These are phyloP conservation scores for Luidia sarsii DNA, from an alignment of 53 echinoderm and acorn worm genomes.

Conservation along the genomic window DNA sequence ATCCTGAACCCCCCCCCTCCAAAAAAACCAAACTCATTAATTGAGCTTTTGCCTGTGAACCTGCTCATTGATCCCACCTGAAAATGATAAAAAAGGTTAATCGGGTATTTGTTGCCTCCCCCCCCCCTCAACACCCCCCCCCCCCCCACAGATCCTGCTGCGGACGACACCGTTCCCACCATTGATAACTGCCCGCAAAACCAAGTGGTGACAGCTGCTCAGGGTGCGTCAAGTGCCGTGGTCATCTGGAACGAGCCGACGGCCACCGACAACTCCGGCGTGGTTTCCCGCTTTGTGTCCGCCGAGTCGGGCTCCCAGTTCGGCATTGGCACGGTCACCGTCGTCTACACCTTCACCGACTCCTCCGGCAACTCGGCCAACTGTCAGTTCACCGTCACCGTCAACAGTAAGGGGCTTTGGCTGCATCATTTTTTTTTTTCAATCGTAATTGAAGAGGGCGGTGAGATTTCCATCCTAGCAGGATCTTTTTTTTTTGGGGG, in stretches of 20 bases:
- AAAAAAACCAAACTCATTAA: too few species aligned
- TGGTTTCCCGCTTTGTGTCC: conserved; percentile 5
- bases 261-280: conserved; percentile 60
- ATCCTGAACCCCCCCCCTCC: too few species aligned
- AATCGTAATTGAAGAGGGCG: too few species aligned
- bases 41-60: too few species aligned
- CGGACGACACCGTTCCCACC: conserved; percentile 59
- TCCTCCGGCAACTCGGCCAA: conserved; percentile 47
- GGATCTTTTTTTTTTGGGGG: too few species aligned
- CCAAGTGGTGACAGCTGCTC: conserved; percentile 20
- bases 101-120: not conserved
- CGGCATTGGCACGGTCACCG: conserved; percentile 56
- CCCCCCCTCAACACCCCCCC: too few species aligned
- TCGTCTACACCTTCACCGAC: conserved; percentile 75
- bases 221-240: not conserved
- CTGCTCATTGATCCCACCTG: too few species aligned
- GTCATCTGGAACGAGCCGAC: conserved; percentile 76
- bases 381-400: conserved; percentile 62
- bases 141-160: not conserved
- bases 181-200: conserved; percentile 58
- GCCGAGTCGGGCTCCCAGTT: conserved; percentile 47
- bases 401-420: conserved; percentile 61
- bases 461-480: too few species aligned
- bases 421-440: too few species aligned
- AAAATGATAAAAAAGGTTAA: too few species aligned